Base-by-base conservation (phyloP, 2,888 invertebrate genomes). In the Nemotelus nigrinus region DNA sequence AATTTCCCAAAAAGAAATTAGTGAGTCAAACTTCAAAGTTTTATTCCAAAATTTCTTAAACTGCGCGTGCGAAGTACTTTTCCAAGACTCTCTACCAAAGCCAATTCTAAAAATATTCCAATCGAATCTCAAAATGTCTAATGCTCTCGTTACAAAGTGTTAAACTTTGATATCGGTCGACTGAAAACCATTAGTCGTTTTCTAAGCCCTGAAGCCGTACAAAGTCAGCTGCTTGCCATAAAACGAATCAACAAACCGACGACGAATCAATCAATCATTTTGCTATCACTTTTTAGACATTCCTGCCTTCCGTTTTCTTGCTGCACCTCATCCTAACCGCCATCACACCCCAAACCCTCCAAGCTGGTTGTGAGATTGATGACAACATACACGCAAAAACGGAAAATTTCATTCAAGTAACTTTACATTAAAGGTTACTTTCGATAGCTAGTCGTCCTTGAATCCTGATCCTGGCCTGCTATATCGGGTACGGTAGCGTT, bases 221-320 rank as follows among this genome's bases (percentile, higher is more conserved):
- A 58, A 58, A 58, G 58, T 58, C 58, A n/a, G n/a, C 6, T 7
- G 50, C 6, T 8, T 8, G 8, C 8, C 50, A 7, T 50, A 7
- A 5, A 25, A 8, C 1, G 10, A 58, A 58, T 25, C 58, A 58
- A n/a, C 25, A 58, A 58, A 5, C 63, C 39, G 25, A 43, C 63
- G 43, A 63, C 43, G 43, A 63, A 63, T 63, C 63, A 25, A 63
- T 63, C 63, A 63, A 63, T 63, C 63, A 63, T 5, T 5, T 58
- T 58, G 4, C 58, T 25, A 58, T 58, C 58, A 58, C 7, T 58
- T 58, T 25, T 58, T 50, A 8, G 50, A 50, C 8, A 50, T 50
- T 7, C 50, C 50, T 50, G 5, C 8, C 50, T 50, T 7, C 5
- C 50, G 6, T 50, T 50, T 7, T 50, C 50, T 8, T 8, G 6